Evolutionary conservation across 2,888 invertebrate genomes (phyloP).

Genomic region (Plusia festucae): DNA sequence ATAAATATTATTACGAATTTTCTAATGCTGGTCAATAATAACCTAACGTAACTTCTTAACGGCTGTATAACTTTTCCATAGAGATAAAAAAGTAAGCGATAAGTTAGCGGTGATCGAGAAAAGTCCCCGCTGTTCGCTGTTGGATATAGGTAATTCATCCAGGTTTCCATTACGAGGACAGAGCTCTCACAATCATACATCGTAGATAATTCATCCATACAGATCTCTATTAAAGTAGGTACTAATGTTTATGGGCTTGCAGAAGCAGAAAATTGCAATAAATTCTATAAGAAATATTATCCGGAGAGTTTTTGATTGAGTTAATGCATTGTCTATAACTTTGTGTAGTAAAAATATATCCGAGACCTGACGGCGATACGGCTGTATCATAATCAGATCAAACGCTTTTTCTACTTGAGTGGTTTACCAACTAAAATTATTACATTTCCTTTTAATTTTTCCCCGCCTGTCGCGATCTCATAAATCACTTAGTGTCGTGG

Average conservation of each 20-base stretch:
- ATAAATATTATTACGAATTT: not conserved
- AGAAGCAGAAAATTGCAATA: not conserved
- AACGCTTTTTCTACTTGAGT: not conserved
- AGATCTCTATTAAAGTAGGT: not conserved
- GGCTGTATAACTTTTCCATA: not conserved
- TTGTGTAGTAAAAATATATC: too few species aligned
- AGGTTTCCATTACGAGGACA: not conserved
- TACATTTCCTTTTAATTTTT: not conserved
- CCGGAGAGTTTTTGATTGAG: too few species aligned
- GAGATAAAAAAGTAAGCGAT: too few species aligned
- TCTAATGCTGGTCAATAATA: not conserved
- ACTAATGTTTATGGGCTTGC: not conserved
- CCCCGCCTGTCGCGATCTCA: not conserved
- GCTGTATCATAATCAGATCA: not conserved
- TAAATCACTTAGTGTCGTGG: not conserved
- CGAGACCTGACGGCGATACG: not conserved
- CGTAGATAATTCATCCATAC: not conserved
- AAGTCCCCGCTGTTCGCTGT: not conserved
- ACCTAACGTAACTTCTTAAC: not conserved
- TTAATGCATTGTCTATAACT: too few species aligned
- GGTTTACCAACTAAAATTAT: not conserved
- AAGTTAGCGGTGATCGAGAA: too few species aligned
- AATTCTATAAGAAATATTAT: too few species aligned
- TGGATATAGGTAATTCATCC: too few species aligned
- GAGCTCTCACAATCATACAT: not conserved